Conservation (phyloP, 37 sponge, comb jelly and placozoan genomes). For the Cliona cf. orientalis region DNA sequence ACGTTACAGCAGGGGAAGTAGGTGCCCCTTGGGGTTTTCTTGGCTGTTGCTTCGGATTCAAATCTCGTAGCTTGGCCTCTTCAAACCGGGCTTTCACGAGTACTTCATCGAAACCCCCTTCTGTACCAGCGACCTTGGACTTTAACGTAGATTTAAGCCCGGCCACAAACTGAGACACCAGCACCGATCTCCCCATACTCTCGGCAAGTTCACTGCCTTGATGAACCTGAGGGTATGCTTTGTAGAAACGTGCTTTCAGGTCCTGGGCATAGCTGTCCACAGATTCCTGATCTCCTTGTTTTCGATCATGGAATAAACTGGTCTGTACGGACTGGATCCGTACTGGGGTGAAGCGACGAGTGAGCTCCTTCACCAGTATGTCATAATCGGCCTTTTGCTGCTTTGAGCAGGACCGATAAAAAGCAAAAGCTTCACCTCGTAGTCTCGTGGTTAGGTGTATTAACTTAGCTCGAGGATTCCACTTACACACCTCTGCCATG, state of each 20-base stretch:
- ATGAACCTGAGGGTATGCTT: constrained; percentile 19
- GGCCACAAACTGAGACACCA: constrained; percentile 19
- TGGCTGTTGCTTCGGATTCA: no score
- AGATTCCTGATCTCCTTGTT: constrained; percentile 14
- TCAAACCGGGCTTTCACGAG: constrained; percentile 33
- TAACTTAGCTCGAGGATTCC: no score
- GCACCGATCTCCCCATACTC: constrained; percentile 23
- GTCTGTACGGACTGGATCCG: constrained; percentile 46
- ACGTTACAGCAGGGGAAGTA: no score
- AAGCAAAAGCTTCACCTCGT: no score
- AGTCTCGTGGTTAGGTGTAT: no score
- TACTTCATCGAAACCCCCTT: constrained; percentile 15
- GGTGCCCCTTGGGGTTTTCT: no score
- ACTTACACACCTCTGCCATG: no score
- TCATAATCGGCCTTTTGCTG: background rate
- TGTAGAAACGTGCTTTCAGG: constrained; percentile 9
- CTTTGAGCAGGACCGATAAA: no score
- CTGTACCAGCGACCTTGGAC: constrained; percentile 15
- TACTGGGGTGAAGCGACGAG: no score
- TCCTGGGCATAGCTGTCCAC: constrained; percentile 55
- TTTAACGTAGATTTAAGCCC: constrained; percentile 6
- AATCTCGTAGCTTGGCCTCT: constrained; percentile 21
- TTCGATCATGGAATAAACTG: constrained; percentile 37
- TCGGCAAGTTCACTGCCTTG: constrained; percentile 21
- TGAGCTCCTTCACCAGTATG: constrained; percentile 25